phyloP scores from a whole-genome alignment of 2,888 invertebrate species.

The Drosophila incognita region DNA sequence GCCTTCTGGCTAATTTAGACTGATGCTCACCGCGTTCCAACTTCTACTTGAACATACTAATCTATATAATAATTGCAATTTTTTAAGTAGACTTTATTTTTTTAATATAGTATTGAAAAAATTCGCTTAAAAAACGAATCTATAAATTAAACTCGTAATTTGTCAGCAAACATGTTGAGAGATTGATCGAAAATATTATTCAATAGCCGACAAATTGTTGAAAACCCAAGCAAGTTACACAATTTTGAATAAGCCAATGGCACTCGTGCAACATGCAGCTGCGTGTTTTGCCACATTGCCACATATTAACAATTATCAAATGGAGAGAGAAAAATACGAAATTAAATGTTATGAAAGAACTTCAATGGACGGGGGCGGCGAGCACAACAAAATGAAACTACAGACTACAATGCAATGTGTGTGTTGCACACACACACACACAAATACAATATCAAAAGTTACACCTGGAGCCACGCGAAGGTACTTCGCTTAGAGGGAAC shows the following conservation, averaged over 20 bases:
- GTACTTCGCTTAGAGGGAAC: constrained; percentile 32
- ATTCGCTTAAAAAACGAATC: not conserved
- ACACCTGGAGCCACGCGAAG: constrained; percentile 76
- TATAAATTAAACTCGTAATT: not conserved
- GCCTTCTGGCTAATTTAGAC: constrained; percentile 27
- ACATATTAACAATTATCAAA: constrained; percentile 54
- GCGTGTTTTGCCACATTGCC: constrained; percentile 31
- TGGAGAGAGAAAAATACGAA: constrained; percentile 36
- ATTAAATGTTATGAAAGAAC: constrained; percentile 66
- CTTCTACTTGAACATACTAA: constrained; percentile 2
- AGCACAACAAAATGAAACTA: constrained; percentile 41
- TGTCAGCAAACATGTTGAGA: not conserved
- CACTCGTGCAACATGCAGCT: constrained; percentile 38
- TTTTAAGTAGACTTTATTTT: not conserved
- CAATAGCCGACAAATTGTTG: not conserved
- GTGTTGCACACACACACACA: constrained; percentile 19
- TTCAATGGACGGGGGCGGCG: constrained; percentile 36
- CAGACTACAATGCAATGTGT: constrained; percentile 33
- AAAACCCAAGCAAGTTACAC: not conserved
- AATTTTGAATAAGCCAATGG: constrained; percentile 29
- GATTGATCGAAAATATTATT: not conserved
- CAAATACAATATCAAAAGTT: constrained; percentile 57
- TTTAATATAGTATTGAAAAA: not conserved
- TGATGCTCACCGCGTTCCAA: constrained; percentile 14
- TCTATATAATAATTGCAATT: not conserved